A percentile compares a stretch with the other conserved stretches of the same genome.
phyloP scores from a whole-genome alignment of 2,888 invertebrate genomes.

The Pimpla rufipes region DNA sequence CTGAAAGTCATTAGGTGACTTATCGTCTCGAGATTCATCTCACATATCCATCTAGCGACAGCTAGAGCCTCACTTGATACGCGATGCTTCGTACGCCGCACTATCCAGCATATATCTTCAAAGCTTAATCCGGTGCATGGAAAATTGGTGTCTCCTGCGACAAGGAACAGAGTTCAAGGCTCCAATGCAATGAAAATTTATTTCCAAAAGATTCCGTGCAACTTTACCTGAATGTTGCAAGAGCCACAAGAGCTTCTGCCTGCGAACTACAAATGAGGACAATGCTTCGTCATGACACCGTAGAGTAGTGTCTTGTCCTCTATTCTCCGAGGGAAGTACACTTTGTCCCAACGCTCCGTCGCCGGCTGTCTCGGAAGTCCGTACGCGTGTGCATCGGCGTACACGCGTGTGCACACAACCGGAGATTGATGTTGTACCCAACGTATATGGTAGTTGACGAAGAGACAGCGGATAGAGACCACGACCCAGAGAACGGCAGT shows the following conservation, averaged over 20 bases:
- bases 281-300: background rate
- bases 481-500: conserved; percentile 33
- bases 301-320: conserved; percentile 10
- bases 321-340: background rate
- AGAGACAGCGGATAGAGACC: conserved; percentile 17
- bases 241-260: background rate
- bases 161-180: background rate
- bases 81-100: no score
- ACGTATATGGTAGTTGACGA: background rate
- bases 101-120: background rate
- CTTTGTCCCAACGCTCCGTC: conserved; percentile 1
- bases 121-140: background rate
- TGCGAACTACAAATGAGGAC: background rate
- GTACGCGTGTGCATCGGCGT: background rate
- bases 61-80: background rate
- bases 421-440: conserved; percentile 9
- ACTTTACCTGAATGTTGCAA: background rate
- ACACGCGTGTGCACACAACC: background rate
- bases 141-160: background rate
- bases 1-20: background rate
- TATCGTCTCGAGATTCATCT: background rate
- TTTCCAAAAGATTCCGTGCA: background rate
- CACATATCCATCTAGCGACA: background rate
- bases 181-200: background rate
- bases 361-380: no score